phyloP scores from a whole-genome alignment of 2,797 vertebrate species.

The Tapirus indicus region DNA sequence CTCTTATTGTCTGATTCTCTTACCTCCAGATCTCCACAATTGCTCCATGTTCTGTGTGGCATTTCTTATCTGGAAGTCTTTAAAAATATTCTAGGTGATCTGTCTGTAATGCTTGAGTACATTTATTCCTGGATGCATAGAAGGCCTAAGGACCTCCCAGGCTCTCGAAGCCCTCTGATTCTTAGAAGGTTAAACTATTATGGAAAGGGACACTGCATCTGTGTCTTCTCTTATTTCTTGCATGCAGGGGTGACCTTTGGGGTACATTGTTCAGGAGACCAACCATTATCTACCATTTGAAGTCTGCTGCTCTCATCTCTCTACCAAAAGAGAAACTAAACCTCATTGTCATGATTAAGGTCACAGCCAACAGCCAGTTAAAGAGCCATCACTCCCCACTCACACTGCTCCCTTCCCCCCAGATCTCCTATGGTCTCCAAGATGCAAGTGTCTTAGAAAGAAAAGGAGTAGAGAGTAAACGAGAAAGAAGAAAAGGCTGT shows the following conservation, averaged over 20 bases:
- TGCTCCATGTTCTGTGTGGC: background rate
- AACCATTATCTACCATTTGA: constrained; percentile 37
- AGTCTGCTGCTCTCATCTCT: constrained; percentile 60
- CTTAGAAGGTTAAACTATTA: constrained; percentile 18
- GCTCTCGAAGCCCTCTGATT: background rate
- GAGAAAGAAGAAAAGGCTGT: background rate
- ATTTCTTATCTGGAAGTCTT: background rate
- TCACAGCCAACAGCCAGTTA: background rate
- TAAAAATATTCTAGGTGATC: constrained; percentile 10
- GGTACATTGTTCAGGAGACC: constrained; percentile 50
- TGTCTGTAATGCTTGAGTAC: background rate
- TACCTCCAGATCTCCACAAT: background rate
- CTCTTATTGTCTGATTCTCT: background rate
- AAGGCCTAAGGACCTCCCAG: background rate
- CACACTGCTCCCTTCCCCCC: fast-evolving
- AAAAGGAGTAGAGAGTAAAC: background rate
- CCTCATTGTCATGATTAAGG: constrained; percentile 55
- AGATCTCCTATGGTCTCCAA: background rate
- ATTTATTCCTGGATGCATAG: background rate
- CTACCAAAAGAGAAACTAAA: constrained; percentile 56
- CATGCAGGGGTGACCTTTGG: constrained; percentile 59
- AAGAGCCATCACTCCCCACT: background rate
- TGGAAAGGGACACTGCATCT: background rate
- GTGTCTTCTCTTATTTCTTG: constrained; percentile 55
- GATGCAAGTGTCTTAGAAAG: background rate